A percentile compares a stretch with the other conserved stretches of the same genome.
Conservation (phyloP, 2,888 invertebrate species). For the Neuroscelio doddi region DNA sequence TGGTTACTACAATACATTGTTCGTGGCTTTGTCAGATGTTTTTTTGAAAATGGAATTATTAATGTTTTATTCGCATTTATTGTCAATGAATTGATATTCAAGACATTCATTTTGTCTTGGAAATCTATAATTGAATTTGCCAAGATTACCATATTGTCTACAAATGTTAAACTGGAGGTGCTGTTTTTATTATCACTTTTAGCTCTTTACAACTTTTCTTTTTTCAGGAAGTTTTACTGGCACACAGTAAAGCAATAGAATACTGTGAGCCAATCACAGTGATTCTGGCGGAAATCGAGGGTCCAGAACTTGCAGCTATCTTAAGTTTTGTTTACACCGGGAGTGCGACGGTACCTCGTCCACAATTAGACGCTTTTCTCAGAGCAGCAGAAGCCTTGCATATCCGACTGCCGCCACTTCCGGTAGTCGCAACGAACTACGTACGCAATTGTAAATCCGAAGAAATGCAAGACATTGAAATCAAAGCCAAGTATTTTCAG, state of each 20-base stretch:
- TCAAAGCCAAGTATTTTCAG: slow-evolving; percentile 52
- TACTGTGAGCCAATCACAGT: slow-evolving; percentile 75
- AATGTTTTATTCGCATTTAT: too few relatives aligned
- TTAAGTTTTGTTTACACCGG: slow-evolving; percentile 82
- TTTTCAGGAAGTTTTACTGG: slow-evolving; percentile 65
- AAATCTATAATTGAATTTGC: too few relatives aligned
- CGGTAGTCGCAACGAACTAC: slow-evolving; percentile 38
- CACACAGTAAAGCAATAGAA: slow-evolving; percentile 57
- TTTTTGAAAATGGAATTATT: too few relatives aligned
- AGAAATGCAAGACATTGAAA: slow-evolving; percentile 55
- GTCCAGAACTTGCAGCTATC: slow-evolving; percentile 77
- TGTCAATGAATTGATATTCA: too few relatives aligned
- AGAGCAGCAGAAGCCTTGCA: slow-evolving; percentile 73
- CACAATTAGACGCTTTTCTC: slow-evolving; percentile 76
- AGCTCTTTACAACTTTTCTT: neutral
- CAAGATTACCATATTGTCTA: too few relatives aligned
- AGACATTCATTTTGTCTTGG: too few relatives aligned
- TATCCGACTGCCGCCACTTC: slow-evolving; percentile 60
- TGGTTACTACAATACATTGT: too few relatives aligned
- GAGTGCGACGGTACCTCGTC: slow-evolving; percentile 76
- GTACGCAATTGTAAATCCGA: slow-evolving; percentile 51
- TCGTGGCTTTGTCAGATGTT: too few relatives aligned
- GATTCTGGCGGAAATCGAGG: slow-evolving; percentile 78
- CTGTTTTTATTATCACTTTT: too few relatives aligned
- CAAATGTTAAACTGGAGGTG: too few relatives aligned